These are phyloP conservation scores for Gymnocypris eckloni DNA, from an alignment of 2,797 vertebrate genomes.

Conservation along the genomic window DNA sequence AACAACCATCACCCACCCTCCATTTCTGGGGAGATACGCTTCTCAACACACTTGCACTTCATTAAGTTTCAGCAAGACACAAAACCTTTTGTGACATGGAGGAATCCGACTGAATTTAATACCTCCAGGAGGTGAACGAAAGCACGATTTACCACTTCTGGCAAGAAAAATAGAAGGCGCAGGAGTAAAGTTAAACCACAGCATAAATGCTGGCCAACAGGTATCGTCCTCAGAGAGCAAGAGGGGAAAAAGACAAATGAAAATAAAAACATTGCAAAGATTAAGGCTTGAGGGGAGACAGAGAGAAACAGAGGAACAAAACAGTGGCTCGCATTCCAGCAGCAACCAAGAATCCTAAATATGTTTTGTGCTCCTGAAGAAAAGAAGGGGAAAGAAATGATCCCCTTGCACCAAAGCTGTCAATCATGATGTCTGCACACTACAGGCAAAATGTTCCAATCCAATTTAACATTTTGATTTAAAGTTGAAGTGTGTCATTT, in stretches of 20 bases:
- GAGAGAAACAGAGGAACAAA: slow-evolving; percentile 22
- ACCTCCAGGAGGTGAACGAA: slow-evolving; percentile 47
- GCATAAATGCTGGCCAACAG: slow-evolving; percentile 35
- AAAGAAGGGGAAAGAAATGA: neutral
- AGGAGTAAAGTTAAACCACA: slow-evolving; percentile 33
- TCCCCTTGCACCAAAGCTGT: neutral
- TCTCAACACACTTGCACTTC: slow-evolving; percentile 67
- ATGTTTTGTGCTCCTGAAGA: slow-evolving; percentile 29
- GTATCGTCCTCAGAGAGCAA: slow-evolving; percentile 30
- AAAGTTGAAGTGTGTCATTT: neutral
- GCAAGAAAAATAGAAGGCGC: slow-evolving; percentile 23
- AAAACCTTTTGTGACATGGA: slow-evolving; percentile 61
- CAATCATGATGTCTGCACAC: slow-evolving; percentile 30
- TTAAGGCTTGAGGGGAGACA: slow-evolving; percentile 3
- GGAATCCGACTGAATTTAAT: slow-evolving; percentile 59
- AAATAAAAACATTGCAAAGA: slow-evolving; percentile 32
- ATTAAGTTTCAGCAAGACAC: slow-evolving; percentile 60
- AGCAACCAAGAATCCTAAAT: slow-evolving; percentile 24
- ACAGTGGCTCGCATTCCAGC: slow-evolving; percentile 36
- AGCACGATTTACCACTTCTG: slow-evolving; percentile 44
- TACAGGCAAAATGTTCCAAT: slow-evolving; percentile 1
- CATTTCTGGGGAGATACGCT: slow-evolving; percentile 60
- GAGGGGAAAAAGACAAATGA: slow-evolving; percentile 42
- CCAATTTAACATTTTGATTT: neutral
- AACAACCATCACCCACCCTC: slow-evolving; percentile 57